phyloP scores from a whole-genome alignment of 2,888 invertebrate genomes.

The Apamea sordens region DNA sequence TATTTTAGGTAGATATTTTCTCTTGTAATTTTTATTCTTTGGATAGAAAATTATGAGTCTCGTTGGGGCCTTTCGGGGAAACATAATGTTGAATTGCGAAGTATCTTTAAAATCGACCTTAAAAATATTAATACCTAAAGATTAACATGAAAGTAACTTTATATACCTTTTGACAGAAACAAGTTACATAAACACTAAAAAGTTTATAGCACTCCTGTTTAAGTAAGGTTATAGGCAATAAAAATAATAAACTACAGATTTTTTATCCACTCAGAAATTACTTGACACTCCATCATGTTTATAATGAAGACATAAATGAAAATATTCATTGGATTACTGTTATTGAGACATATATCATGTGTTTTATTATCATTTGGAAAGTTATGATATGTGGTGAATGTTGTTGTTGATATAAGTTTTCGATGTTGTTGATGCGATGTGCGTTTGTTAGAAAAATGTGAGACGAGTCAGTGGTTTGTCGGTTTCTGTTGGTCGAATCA shows the following conservation, averaged over 20 bases:
- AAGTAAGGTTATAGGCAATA: constrained; percentile 41
- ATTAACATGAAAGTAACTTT: constrained; percentile 18
- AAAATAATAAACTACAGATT: constrained; percentile 37
- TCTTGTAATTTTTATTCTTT: background rate
- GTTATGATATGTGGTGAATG: constrained; percentile 31
- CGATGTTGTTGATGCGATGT: constrained; percentile 19
- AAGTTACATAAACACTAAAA: constrained; percentile 26
- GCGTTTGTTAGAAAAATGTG: constrained; percentile 20
- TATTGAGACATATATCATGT: constrained; percentile 43
- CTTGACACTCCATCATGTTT: constrained; percentile 24
- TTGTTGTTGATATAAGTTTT: constrained; percentile 23
- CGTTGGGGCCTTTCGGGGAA: background rate
- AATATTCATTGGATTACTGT: constrained; percentile 28
- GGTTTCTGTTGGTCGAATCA: constrained; percentile 3
- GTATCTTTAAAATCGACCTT: constrained; percentile 3
- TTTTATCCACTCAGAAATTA: constrained; percentile 30
- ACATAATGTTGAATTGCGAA: background rate
- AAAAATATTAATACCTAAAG: constrained; percentile 6
- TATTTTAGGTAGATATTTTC: background rate
- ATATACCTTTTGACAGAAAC: constrained; percentile 15
- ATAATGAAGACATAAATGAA: constrained; percentile 18
- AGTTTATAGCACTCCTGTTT: constrained; percentile 39
- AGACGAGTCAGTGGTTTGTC: constrained; percentile 26
- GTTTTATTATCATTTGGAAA: constrained; percentile 44
- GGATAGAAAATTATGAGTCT: background rate